These are phyloP conservation scores for Phyllostomus discolor DNA, from an alignment of 2,113 vertebrate genomes.

Conservation along the genomic window DNA sequence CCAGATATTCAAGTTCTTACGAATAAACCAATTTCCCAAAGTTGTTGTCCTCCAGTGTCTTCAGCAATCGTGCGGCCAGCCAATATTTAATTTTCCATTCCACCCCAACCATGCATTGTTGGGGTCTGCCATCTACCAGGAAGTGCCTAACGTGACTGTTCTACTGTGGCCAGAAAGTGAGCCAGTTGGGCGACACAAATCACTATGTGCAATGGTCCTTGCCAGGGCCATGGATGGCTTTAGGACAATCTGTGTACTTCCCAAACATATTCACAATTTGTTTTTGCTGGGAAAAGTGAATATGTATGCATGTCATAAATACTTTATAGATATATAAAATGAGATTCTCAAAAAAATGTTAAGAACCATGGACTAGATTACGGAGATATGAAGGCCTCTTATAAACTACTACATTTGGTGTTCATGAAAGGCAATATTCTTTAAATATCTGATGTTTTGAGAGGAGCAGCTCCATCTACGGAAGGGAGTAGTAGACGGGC, in stretches of 20 bases:
- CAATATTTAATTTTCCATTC: neutral
- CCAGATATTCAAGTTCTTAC: neutral
- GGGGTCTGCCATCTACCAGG: neutral
- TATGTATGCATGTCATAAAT: neutral
- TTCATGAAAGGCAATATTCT: neutral
- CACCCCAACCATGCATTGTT: neutral
- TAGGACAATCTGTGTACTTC: neutral
- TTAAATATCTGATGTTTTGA: neutral
- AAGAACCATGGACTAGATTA: neutral
- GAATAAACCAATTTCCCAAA: neutral
- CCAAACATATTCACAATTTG: neutral
- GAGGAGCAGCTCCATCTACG: neutral
- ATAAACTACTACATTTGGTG: neutral
- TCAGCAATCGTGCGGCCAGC: neutral
- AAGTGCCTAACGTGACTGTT: neutral
- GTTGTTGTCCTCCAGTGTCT: neutral
- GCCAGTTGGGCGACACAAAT: neutral
- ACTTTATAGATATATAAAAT: neutral
- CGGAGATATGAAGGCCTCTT: neutral
- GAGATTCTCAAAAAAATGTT: neutral
- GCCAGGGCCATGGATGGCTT: neutral
- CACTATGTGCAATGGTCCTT: neutral
- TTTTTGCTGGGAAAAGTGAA: neutral
- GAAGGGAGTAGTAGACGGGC: neutral
- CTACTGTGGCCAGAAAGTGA: neutral